Evolutionary conservation across 2,888 invertebrate species (phyloP).

Genomic region (Lysandra bellargus): DNA sequence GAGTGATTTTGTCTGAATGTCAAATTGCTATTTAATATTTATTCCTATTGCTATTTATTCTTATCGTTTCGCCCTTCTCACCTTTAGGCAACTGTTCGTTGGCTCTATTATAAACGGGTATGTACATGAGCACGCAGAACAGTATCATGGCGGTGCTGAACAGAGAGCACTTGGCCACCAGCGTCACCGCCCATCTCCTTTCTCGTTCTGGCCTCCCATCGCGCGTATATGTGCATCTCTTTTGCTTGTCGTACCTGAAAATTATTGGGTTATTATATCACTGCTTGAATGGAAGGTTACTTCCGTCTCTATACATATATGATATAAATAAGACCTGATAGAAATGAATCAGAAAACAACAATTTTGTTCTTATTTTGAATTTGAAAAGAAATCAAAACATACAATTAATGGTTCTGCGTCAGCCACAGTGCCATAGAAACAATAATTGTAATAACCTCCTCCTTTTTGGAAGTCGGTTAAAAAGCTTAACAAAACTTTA

Average conservation of each 20-base stretch:
- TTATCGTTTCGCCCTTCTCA: conserved; percentile 35
- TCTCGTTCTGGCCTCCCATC: conserved; percentile 50
- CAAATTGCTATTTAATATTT: too few relatives aligned
- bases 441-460: not conserved
- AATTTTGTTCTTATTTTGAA: not conserved
- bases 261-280: not conserved
- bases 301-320: too few relatives aligned
- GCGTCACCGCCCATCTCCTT: conserved; percentile 57
- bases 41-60: too few relatives aligned
- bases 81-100: conserved; percentile 54
- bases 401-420: not conserved
- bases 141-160: conserved; percentile 70
- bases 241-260: conserved; percentile 51
- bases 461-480: too few relatives aligned
- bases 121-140: conserved; percentile 70
- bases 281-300: too few relatives aligned
- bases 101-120: conserved; percentile 71
- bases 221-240: conserved; percentile 50
- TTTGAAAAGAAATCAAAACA: not conserved
- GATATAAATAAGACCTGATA: not conserved
- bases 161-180: conserved; percentile 64
- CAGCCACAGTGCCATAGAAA: not conserved
- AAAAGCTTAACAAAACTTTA: not conserved
- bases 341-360: not conserved
- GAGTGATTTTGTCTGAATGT: not conserved